Base-by-base conservation (phyloP, 2,113 vertebrate species). In the Clupea harengus region DNA sequence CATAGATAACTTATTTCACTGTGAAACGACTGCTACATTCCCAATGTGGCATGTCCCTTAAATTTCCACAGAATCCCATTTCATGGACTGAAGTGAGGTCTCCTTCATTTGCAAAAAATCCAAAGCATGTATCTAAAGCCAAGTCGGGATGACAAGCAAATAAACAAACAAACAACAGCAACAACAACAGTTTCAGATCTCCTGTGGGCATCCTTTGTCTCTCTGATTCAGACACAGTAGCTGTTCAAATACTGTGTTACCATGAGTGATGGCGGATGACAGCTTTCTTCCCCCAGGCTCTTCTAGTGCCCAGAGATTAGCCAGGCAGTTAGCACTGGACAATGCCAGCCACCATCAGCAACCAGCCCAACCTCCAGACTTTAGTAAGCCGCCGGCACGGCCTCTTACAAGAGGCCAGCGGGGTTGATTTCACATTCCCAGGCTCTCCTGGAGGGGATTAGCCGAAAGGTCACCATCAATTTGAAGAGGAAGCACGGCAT, bases 231-330 rank as follows among this genome's bases (percentile, higher is more conserved):
- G 72, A 39, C 72, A 44, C 25, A 39, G 64, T 28, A 10, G n/a
- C 64, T 25, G 92, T 91, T 87, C 91, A 86, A 88, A 94, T 94
- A 93, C 92, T 94, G 93, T 94, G 91, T 94, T 91, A 88, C 89
- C 92, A 90, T 91, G 89, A 22, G 54, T 60, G 54, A 6, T 39
- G 13, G 72, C 39, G 39, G 72, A 75, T 75, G 72, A 32, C 72
- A 75, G 32, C 72, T 39, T 10, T 32, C 90, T 88, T 89, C 89
- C 88, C 89, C 91, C 90, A 89, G 50, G 88, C 54, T 87, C 91
- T 85, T 90, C 90, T 93, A 81, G 92, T 93, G 90, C 91, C 86
- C 90, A 82, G 85, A 91, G 92, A 93, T 95, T 93, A 93, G 92
- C 89, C 83, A 17, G 4, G 90, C 90, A 91, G 88, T 88, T 83